Evolutionary conservation across 2,113 vertebrate species (phyloP).

Genomic region (Hemichromis elongatus): DNA sequence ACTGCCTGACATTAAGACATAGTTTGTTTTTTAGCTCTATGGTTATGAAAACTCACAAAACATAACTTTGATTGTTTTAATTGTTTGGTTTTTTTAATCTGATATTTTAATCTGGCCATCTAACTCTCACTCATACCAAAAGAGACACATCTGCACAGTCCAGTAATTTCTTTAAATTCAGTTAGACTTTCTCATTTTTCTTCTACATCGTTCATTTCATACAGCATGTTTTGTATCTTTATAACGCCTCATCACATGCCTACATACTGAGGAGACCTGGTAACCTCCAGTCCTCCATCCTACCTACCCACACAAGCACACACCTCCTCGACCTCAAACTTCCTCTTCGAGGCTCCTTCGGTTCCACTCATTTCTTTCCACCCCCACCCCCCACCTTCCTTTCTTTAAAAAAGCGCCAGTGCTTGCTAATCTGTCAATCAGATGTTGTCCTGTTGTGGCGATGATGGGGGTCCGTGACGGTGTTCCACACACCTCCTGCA

Average conservation of each 20-base stretch:
- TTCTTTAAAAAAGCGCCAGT: constrained; percentile 64
- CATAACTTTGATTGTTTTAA: not conserved
- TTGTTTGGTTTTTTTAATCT: not conserved
- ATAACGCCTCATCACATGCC: not conserved
- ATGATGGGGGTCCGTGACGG: constrained; percentile 49
- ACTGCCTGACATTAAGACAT: not conserved
- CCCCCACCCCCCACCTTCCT: constrained; percentile 16
- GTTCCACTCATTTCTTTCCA: constrained; percentile 49
- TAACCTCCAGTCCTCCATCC: constrained; percentile 5
- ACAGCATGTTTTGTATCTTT: not conserved
- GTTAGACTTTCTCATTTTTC: not conserved
- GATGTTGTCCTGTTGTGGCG: constrained; percentile 61
- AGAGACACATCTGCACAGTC: not conserved
- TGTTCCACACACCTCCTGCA: constrained; percentile 63
- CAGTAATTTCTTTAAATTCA: not conserved
- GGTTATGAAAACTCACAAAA: not conserved
- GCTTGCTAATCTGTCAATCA: constrained; percentile 80
- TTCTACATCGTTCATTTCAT: not conserved
- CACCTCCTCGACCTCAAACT: constrained; percentile 32
- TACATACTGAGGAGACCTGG: constrained; percentile 15
- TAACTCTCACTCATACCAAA: not conserved
- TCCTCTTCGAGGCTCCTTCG: constrained; percentile 29
- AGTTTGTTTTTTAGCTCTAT: not conserved
- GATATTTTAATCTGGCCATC: not conserved
- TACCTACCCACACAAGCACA: constrained; percentile 33